phyloP scores from a whole-genome alignment of 2,113 vertebrate genomes.

The Narcine bancroftii region DNA sequence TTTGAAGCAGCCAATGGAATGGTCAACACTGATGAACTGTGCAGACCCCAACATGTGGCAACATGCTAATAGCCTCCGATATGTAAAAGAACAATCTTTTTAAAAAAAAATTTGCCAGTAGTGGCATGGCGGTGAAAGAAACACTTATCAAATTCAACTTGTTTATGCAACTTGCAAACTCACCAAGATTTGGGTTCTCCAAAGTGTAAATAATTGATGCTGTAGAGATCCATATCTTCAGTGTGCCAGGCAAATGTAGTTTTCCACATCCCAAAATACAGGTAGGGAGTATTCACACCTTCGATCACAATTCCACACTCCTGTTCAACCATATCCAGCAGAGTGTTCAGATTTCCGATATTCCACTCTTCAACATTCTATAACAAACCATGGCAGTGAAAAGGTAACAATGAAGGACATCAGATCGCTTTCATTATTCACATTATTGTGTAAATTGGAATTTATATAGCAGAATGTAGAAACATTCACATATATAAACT shows the following conservation, averaged over 20 bases:
- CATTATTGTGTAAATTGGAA: background rate
- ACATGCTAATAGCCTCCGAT: background rate
- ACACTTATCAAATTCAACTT: background rate
- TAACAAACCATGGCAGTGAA: background rate
- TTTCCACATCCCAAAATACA: constrained; percentile 99
- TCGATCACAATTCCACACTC: constrained; percentile 97
- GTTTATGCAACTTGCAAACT: constrained; percentile 44
- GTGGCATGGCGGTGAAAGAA: background rate
- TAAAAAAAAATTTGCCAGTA: background rate
- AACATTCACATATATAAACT: background rate
- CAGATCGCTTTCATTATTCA: background rate
- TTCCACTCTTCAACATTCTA: constrained; percentile 90
- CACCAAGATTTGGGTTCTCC: constrained; percentile 95
- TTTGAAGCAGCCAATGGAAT: background rate
- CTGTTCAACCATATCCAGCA: constrained; percentile 96
- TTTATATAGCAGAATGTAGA: background rate
- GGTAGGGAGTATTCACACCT: constrained; percentile 93
- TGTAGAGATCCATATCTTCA: constrained; percentile 98
- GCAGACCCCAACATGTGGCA: background rate
- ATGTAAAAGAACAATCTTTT: background rate
- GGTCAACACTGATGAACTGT: too few relatives aligned
- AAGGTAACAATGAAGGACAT: background rate
- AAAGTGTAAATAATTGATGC: constrained; percentile 97
- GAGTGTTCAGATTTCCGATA: constrained; percentile 81
- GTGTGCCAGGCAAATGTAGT: constrained; percentile 98